Evolutionary conservation across 2,113 vertebrate genomes (phyloP).

Genomic region (Alexandromys fortis): DNA sequence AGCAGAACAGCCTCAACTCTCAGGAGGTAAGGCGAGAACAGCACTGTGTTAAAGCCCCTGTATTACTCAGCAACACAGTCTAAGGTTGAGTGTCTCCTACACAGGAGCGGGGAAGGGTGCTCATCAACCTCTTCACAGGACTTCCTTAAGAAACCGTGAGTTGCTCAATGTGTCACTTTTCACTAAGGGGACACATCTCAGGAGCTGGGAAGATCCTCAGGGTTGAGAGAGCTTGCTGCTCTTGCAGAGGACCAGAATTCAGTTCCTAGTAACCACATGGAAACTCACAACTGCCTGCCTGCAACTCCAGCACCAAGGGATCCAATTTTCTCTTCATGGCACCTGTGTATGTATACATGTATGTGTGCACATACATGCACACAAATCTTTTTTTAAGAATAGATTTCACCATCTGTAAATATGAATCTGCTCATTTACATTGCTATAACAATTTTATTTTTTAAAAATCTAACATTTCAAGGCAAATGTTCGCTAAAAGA

Average conservation of each 20-base stretch:
- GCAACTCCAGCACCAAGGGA: background rate
- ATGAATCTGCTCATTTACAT: background rate
- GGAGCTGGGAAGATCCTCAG: background rate
- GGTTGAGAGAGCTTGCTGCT: background rate
- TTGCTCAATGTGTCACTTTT: background rate
- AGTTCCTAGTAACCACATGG: background rate
- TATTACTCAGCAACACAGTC: background rate
- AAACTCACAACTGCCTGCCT: background rate
- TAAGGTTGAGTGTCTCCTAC: background rate
- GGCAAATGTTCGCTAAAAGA: conserved; percentile 7
- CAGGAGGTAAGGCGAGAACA: background rate
- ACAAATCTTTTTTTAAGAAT: background rate
- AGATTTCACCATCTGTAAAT: background rate
- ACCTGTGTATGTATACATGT: background rate
- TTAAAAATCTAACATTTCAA: conserved; percentile 36
- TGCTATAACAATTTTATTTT: background rate
- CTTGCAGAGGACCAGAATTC: background rate
- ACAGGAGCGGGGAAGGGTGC: background rate
- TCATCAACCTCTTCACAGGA: background rate
- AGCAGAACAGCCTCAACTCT: background rate
- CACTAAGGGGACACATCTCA: background rate
- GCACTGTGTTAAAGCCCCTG: background rate
- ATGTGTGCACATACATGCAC: background rate
- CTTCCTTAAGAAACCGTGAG: background rate
- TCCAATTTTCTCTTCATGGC: background rate